Evolutionary conservation across 2,888 invertebrate species (phyloP).

Genomic region (Ennomos quercinarius): DNA sequence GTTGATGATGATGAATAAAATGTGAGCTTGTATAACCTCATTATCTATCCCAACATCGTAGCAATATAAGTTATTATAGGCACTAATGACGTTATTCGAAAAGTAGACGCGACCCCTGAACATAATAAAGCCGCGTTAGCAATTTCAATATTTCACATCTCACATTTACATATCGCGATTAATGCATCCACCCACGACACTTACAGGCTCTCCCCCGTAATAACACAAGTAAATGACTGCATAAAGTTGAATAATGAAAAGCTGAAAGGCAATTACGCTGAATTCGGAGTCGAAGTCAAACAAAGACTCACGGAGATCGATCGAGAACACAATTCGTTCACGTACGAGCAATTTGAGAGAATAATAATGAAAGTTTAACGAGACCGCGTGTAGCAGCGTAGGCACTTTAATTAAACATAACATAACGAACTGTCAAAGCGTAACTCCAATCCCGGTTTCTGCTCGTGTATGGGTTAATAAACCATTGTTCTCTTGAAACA

Average conservation of each 20-base stretch:
- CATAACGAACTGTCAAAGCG: conserved; percentile 69
- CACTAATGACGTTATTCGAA: conserved; percentile 49
- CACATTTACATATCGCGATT: conserved; percentile 83
- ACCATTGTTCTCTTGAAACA: conserved; percentile 60
- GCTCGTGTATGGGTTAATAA: conserved; percentile 52
- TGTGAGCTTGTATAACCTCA: conserved; percentile 7
- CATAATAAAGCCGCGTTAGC: conserved; percentile 68
- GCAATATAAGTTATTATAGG: conserved; percentile 28
- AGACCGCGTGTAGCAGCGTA: conserved; percentile 66
- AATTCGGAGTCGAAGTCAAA: conserved; percentile 84
- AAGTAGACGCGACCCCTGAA: conserved; percentile 38
- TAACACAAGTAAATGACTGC: conserved; percentile 84
- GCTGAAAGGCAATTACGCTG: conserved; percentile 84
- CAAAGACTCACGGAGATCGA: conserved; percentile 81
- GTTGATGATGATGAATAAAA: too few species aligned
- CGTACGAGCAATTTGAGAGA: conserved; percentile 82
- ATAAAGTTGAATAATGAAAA: conserved; percentile 85
- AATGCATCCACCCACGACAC: conserved; percentile 83
- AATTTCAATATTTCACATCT: conserved; percentile 81
- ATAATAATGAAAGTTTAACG: conserved; percentile 83
- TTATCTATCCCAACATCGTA: conserved; percentile 16
- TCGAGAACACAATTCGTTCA: conserved; percentile 79
- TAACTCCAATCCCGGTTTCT: conserved; percentile 54
- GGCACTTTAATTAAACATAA: conserved; percentile 76
- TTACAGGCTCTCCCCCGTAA: conserved; percentile 80